Percentiles rank a stretch among this genome's conserved stretches.
These are phyloP conservation scores for Sebastes steindachneri DNA, from an alignment of 2,797 vertebrate species.

Conservation along the genomic window DNA sequence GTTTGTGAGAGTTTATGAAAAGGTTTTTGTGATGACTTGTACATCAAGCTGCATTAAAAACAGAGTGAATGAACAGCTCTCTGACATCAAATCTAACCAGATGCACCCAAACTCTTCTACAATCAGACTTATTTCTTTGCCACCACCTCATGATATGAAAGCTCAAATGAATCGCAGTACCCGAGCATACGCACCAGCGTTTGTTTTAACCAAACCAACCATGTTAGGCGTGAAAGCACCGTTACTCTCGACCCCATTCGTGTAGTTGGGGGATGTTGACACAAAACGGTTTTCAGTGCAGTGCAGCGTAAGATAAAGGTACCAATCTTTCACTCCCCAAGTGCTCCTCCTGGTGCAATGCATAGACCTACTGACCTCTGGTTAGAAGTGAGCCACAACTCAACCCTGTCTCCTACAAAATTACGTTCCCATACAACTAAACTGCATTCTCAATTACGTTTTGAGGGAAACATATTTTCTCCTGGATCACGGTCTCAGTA, in stretches of 20 bases:
- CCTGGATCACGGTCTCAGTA: not conserved
- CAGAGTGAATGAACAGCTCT: not conserved
- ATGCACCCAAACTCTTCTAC: not conserved
- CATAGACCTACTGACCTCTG: constrained; percentile 26
- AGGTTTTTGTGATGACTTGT: not conserved
- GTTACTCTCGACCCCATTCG: not conserved
- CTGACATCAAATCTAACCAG: not conserved
- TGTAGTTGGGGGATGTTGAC: not conserved
- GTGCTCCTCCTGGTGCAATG: not conserved
- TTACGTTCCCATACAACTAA: not conserved
- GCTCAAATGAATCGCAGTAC: not conserved
- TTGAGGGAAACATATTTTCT: not conserved
- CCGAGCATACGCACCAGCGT: not conserved
- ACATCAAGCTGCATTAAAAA: constrained; percentile 4
- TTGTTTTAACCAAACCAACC: not conserved
- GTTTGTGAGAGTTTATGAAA: not conserved
- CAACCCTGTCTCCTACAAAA: not conserved
- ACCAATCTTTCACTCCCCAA: not conserved
- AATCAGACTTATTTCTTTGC: not conserved
- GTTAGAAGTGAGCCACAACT: constrained; percentile 1
- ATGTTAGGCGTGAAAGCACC: not conserved
- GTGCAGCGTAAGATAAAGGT: not conserved
- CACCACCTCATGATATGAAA: not conserved
- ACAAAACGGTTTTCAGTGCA: not conserved
- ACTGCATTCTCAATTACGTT: not conserved